These are phyloP conservation scores for Blennius ocellaris DNA, from an alignment of 2,113 vertebrate genomes.

Conservation along the genomic window DNA sequence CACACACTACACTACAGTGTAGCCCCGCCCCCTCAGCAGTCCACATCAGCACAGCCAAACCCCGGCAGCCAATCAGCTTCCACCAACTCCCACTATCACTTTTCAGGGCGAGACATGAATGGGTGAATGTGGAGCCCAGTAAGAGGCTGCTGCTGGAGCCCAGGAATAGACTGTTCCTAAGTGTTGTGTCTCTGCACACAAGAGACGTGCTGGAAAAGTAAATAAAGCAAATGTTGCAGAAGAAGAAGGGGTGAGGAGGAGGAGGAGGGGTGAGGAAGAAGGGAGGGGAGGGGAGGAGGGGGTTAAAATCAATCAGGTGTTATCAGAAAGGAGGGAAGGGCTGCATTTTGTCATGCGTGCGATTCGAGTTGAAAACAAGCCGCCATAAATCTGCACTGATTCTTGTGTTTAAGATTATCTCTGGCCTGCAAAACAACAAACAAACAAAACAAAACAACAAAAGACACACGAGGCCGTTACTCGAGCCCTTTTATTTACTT, in stretches of 20 bases:
- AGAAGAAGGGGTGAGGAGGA: no score
- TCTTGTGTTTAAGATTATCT: neutral
- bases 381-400: neutral
- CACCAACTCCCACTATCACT: constrained; percentile 70
- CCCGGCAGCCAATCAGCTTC: constrained; percentile 68
- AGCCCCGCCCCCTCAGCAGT: constrained; percentile 60
- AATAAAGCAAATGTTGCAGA: neutral
- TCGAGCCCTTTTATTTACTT: neutral
- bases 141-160: constrained; percentile 48
- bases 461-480: neutral
- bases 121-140: constrained; percentile 55
- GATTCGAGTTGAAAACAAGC: constrained; percentile 4
- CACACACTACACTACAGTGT: constrained; percentile 22
- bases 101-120: constrained; percentile 64
- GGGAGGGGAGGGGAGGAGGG: no score
- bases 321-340: neutral
- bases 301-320: constrained; percentile 14
- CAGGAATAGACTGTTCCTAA: constrained; percentile 61
- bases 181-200: constrained; percentile 33
- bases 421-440: neutral
- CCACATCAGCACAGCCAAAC: constrained; percentile 80
- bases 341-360: neutral
- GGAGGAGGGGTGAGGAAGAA: no score
- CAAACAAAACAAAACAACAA: no score
- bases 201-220: neutral